Percentiles rank a stretch among this genome's conserved stretches.
These are phyloP conservation scores for Carassius gibelio DNA, from an alignment of 2,113 vertebrate species.

Conservation along the genomic window DNA sequence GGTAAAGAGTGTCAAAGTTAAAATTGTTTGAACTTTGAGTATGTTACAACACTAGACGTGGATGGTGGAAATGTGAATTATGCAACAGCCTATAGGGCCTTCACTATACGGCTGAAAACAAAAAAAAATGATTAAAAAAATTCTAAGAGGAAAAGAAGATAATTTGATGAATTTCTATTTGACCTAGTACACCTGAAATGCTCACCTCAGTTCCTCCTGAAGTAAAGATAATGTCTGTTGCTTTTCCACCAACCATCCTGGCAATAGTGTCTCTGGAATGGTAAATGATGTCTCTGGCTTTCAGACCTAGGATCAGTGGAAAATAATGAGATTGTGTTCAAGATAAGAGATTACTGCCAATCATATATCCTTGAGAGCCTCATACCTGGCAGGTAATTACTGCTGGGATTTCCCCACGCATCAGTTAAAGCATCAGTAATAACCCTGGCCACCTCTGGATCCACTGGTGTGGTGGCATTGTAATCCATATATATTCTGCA, in stretches of 20 bases:
- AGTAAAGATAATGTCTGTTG: slow-evolving; percentile 87
- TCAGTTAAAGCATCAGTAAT: slow-evolving; percentile 80
- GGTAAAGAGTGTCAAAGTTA: too few relatives aligned
- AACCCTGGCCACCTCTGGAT: slow-evolving; percentile 78
- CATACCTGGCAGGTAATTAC: slow-evolving; percentile 83
- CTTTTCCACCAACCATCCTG: slow-evolving; percentile 81
- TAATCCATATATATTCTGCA: slow-evolving; percentile 89
- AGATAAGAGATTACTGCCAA: too few relatives aligned
- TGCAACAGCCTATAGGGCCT: not conserved
- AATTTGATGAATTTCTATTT: not conserved
- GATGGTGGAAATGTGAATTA: not conserved
- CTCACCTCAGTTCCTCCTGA: slow-evolving; percentile 94
- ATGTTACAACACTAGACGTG: not conserved
- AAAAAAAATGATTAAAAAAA: too few relatives aligned
- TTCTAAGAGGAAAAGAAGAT: not conserved
- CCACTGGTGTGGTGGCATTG: slow-evolving; percentile 90
- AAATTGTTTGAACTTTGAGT: not conserved
- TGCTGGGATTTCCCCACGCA: slow-evolving; percentile 97
- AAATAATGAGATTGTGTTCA: not conserved
- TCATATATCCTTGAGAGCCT: not conserved
- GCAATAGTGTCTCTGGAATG: slow-evolving; percentile 82
- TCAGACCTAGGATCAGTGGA: slow-evolving; percentile 74
- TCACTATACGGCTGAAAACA: not conserved
- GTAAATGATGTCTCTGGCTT: slow-evolving; percentile 82
- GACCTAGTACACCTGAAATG: not conserved